Evolutionary conservation across 2,797 vertebrate genomes (phyloP), one percentile per base, ranked within the genome.

Genomic region (Pelobates cultripes): DNA sequence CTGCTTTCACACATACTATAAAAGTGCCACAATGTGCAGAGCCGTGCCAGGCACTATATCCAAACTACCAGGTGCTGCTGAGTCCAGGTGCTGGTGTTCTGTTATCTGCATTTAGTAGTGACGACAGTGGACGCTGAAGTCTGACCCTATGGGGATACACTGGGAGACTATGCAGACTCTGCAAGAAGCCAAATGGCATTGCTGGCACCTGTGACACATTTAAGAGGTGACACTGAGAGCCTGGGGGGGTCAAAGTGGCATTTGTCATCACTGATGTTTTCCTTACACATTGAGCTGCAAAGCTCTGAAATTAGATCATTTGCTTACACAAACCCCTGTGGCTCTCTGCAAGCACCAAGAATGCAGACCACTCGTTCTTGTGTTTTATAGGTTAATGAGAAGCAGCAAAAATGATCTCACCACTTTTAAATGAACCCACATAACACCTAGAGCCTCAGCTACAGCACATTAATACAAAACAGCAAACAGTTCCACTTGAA

Each of bases 191-290:
- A 85, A 78, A 73, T 81, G 83, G 87, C 87, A 86, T 83, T 84
- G 85, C 0, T 44, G 91, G 93, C 89, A 93, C 90, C 89, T 91
- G 90, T 92, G 89, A 90, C 88, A 86, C 86, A 92, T 94, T 95
- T 95, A 92, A 87, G 81, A 86, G 61, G 55, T 85, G 84, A 88
- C 44, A 70, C 74, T 74, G 82, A 86, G 86, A 86, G 84, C 85
- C 14, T 76, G 77, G 87, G 61, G 73, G 87, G 80, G 89, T 89
- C 88, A 93, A 89, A 91, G 88, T 79, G 86, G 87, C 85, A 87
- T 89, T 87, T 78, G 7, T 80, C 86, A 87, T 81, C 79, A 87
- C 79, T 87, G 86, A 85, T 87, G 80, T 89, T 85, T 81, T 81
- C 51, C 15, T 57, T 70, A 66, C 41, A 40, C 69, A 77, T 77